Base-by-base conservation (phyloP, 2,888 invertebrate species). In the Piscicola geometra region DNA sequence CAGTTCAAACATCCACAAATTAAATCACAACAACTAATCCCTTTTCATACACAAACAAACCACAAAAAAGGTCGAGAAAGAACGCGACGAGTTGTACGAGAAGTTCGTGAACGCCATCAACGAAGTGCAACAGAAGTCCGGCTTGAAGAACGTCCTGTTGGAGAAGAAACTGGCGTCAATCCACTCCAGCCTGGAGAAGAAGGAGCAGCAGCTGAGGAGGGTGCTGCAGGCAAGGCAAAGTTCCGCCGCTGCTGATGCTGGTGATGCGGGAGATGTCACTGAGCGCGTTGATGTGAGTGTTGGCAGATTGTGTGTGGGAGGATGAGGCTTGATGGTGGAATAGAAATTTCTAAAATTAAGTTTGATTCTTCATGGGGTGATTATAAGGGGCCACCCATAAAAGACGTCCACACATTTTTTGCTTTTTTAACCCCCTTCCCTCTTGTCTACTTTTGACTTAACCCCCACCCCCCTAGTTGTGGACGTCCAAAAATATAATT, bases 91-190 rank as follows among this genome's bases (percentile, higher is more conserved):
- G 74, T 85, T 94, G 32, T 92, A 92, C 82, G 85, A 88, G 1
- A 89, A 90, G 83, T 94, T 95, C 84, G 90, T 92, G 15, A 89
- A 90, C 78, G 92, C 93, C 0, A 90, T 95, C 70, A 87, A 93
- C 64, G 94, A 94, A 82, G 89, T 94, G 1, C 94, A 94, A 83
- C 93, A 93, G 84, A 92, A 92, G 83, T 90, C 92, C 0, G 90
- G 92, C 3, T 85, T 92, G 81, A 93, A 92, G 85, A 92, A 92
- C 79, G 90, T 92, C 0, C 85, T 94, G 3, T 85, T 95, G 71
- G 93, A 94, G 83, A 90, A 90, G 82, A 90, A 91, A 83, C 86
- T 92, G 33, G 86, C 88, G 64, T 88, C 89, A n/a, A 83, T 92
- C 76, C 88, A 88, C 72, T 88, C 89, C 77, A 87, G 89, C 47